A percentile compares a stretch with the other conserved stretches of the same genome.
phyloP scores from a whole-genome alignment of 2,113 vertebrate species.

The Dipodomys ordii region DNA sequence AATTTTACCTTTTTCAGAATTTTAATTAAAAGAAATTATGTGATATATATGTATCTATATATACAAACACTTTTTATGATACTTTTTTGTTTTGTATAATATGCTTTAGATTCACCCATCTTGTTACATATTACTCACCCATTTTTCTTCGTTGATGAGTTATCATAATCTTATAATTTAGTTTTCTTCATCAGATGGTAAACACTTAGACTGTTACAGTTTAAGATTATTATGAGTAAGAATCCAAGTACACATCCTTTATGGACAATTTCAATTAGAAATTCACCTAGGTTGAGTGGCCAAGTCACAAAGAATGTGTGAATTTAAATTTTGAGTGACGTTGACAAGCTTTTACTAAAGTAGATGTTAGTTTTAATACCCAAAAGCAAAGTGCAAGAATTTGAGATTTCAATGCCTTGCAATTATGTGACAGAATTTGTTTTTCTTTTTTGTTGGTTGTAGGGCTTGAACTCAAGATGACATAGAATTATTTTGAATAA shows the following conservation, averaged over 20 bases:
- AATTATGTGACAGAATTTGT: too few relatives aligned
- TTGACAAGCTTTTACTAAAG: neutral
- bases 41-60: too few relatives aligned
- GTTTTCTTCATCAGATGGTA: conserved; percentile 1
- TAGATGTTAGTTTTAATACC: neutral
- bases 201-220: neutral
- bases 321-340: conserved; percentile 33
- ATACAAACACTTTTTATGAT: neutral
- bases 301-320: neutral
- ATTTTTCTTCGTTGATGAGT: neutral
- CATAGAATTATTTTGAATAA: too few relatives aligned
- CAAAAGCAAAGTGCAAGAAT: neutral
- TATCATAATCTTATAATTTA: neutral
- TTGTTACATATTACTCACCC: neutral
- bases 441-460: too few relatives aligned
- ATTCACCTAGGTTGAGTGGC: neutral
- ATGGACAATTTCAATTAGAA: conserved; percentile 11
- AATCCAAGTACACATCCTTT: neutral
- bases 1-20: neutral
- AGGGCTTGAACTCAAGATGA: too few relatives aligned
- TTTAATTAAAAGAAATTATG: neutral
- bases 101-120: neutral
- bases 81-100: neutral
- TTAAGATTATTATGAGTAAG: neutral
- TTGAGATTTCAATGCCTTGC: neutral